A percentile compares a stretch with the other conserved stretches of the same genome.
These are phyloP conservation scores for Dolichopus griseipennis DNA, from an alignment of 2,888 invertebrate genomes.

Conservation along the genomic window DNA sequence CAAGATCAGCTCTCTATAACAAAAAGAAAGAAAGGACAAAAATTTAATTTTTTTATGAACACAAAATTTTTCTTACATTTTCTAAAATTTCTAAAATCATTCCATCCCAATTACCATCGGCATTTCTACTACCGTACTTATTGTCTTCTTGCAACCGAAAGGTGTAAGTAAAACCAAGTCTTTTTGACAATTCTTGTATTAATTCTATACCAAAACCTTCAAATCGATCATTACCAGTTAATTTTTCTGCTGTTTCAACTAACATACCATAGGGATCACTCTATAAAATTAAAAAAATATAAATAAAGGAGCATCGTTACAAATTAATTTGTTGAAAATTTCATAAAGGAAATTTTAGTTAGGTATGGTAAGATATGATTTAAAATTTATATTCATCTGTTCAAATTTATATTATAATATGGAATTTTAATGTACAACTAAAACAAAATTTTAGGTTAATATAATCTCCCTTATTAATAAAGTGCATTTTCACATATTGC, in stretches of 20 bases:
- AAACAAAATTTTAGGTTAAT: too few relatives aligned
- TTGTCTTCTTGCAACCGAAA: conserved; percentile 68
- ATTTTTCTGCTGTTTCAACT: conserved; percentile 54
- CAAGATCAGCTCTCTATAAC: conserved; percentile 74
- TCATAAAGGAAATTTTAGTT: too few relatives aligned
- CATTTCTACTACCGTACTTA: conserved; percentile 60
- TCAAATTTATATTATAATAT: too few relatives aligned
- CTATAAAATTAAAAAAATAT: conserved; percentile 41
- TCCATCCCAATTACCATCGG: conserved; percentile 68
- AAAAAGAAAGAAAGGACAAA: conserved; percentile 4
- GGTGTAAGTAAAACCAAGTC: conserved; percentile 73
- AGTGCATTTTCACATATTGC: too few relatives aligned
- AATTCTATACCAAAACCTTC: conserved; percentile 85
- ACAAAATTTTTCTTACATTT: conserved; percentile 30
- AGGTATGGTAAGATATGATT: too few relatives aligned
- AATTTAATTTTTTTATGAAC: not conserved
- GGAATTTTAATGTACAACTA: too few relatives aligned
- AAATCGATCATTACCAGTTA: conserved; percentile 70
- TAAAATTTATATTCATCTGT: too few relatives aligned
- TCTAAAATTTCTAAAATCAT: conserved; percentile 80
- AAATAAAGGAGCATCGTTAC: too few relatives aligned
- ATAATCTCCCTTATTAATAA: too few relatives aligned
- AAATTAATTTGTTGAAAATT: too few relatives aligned
- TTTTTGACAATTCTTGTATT: conserved; percentile 66
- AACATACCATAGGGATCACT: conserved; percentile 82